These are phyloP conservation scores for Drosophila fungiperda DNA, from an alignment of 2,888 invertebrate genomes.

Conservation along the genomic window DNA sequence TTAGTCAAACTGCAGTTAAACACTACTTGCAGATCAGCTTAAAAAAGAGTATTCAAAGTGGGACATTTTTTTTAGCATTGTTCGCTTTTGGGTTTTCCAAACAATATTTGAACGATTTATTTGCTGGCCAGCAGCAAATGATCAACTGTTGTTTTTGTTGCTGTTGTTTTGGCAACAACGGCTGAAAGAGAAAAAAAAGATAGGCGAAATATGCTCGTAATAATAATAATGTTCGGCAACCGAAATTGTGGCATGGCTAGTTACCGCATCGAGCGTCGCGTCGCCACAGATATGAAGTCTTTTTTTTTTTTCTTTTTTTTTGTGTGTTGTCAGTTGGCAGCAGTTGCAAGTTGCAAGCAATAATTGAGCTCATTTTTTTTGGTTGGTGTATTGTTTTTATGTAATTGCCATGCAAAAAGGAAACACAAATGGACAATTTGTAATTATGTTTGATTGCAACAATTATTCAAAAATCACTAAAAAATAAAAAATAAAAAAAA, in stretches of 20 bases:
- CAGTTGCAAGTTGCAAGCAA: conserved; percentile 52
- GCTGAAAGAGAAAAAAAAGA: conserved; percentile 50
- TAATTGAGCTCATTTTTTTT: conserved; percentile 68
- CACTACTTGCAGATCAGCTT: background rate
- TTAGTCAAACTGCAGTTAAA: background rate
- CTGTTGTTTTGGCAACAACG: conserved; percentile 9
- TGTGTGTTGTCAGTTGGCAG: conserved; percentile 1
- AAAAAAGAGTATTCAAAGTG: conserved; percentile 38
- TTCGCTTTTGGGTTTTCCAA: conserved; percentile 32
- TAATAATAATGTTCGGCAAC: conserved; percentile 72
- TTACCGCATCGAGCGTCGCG: conserved; percentile 70
- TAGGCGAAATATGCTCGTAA: conserved; percentile 62
- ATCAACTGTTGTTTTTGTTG: conserved; percentile 54
- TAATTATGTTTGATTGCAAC: conserved; percentile 77
- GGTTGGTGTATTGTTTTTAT: conserved; percentile 48
- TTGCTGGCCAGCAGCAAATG: conserved; percentile 53
- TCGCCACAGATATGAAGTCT: conserved; percentile 48
- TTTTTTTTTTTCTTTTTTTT: conserved; percentile 27
- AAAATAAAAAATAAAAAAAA: conserved; percentile 19
- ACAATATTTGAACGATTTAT: conserved; percentile 32
- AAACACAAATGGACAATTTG: conserved; percentile 71
- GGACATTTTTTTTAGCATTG: conserved; percentile 5
- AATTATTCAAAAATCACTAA: conserved; percentile 65
- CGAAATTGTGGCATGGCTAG: conserved; percentile 66
- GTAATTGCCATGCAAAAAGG: conserved; percentile 75